Base-by-base conservation (phyloP, 53 echinoderm and acorn worm genomes). In the Antedon mediterranea region DNA sequence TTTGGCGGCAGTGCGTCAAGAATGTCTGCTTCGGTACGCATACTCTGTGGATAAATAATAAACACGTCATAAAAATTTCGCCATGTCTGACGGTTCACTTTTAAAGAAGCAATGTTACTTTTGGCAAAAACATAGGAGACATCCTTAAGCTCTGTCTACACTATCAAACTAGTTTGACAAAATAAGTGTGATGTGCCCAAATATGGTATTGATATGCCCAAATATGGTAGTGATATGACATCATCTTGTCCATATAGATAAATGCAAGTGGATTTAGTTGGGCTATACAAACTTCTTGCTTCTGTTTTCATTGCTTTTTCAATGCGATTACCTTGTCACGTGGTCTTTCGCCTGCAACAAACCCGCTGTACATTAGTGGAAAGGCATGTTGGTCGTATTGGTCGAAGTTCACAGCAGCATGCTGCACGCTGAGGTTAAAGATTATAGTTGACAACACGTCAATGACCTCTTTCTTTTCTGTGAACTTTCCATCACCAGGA, bases 21-120 rank as follows among this genome's bases (percentile, higher is more conserved):
- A 28, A 83, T 78, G 72, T 83, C 83, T 28, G 73, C 28, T 43
- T 83, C 83, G 7, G 83, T 77, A 5, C 77, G 83, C 20, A 71
- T 71, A 13, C 11, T 32, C 84, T 84, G 34, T 6, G 0, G 43
- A 15, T 18, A 6, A 37, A 57, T 18, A 57, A 57, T 57, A 57
- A 57, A 57, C 20, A 57, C 11, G 37, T 37, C 11, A 37, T 37
- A 37, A 11, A n/a, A n/a, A n/a, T n/a, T n/a, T n/a, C n/a, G n/a
- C n/a, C n/a, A n/a, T n/a, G n/a, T n/a, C n/a, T n/a, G n/a, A n/a
- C n/a, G n/a, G n/a, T n/a, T n/a, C n/a, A n/a, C n/a, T n/a, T n/a
- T n/a, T n/a, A n/a, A n/a, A n/a, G n/a, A n/a, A n/a, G n/a, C n/a
- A n/a, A n/a, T n/a, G n/a, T n/a, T n/a, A n/a, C n/a, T n/a, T n/a